Conservation (phyloP, 2,113 vertebrate genomes). For the Xiphorhynchus elegans region DNA sequence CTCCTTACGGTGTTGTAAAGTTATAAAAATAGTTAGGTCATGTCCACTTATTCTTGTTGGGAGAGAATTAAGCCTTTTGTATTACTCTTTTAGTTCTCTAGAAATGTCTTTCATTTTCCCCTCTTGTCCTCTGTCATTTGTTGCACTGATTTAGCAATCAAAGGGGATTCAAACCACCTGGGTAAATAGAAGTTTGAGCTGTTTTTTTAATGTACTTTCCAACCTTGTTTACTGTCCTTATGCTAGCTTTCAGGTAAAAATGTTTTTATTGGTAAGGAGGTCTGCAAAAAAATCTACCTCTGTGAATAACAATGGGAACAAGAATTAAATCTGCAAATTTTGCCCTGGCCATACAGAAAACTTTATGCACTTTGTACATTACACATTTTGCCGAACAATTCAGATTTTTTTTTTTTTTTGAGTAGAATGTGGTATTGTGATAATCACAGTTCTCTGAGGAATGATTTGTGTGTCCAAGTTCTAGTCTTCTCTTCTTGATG, state of each 20-base stretch:
- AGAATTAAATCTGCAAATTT: neutral
- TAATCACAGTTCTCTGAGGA: neutral
- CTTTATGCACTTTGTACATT: neutral
- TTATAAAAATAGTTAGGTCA: neutral
- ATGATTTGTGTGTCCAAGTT: neutral
- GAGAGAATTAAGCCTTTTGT: neutral
- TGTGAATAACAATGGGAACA: neutral
- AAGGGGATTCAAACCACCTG: constrained; percentile 20
- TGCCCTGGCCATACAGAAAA: neutral
- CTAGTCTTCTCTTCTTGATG: neutral
- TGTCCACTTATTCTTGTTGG: neutral
- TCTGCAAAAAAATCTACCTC: neutral
- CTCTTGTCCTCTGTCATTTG: neutral
- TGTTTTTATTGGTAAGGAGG: neutral
- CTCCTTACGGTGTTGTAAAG: neutral
- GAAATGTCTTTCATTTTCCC: neutral
- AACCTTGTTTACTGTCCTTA: neutral
- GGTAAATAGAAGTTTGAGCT: neutral
- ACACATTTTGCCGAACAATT: neutral
- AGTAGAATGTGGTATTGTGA: neutral
- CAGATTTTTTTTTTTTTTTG: neutral
- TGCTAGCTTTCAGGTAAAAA: neutral
- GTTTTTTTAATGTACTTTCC: neutral
- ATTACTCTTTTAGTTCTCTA: neutral
- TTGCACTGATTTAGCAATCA: neutral